Base-by-base conservation (phyloP, 2,888 invertebrate species). In the Brachyptera putata region DNA sequence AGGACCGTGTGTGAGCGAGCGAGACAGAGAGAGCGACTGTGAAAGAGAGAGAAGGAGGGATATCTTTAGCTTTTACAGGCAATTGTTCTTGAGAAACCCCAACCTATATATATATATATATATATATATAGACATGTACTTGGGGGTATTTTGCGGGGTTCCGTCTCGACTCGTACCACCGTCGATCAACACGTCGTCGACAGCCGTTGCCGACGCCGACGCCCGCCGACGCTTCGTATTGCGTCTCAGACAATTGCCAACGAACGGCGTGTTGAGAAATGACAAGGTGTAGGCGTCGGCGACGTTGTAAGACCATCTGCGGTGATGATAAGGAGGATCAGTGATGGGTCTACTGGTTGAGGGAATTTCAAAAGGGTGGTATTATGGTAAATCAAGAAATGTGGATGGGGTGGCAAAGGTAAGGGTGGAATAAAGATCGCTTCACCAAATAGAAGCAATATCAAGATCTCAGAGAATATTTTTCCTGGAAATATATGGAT, bases 181-280 rank as follows among this genome's bases (percentile, higher is more conserved):
- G n/a, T 46, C 46, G 22, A 46, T 46, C 46, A 46, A 39, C 39
- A 11, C 34, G 34, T 30, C 34, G 34, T 5, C 34, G 34, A 30
- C 34, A 30, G 34, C 5, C 34, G 34, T 9, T 5, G 39, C 14
- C 46, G 24, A 21, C 46, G 46, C 24, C 46, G 46, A 9, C 46
- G 46, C 7, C 41, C 3, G 24, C 22, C 14, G 13, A 9, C 18
- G 43, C 18, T 16, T 14, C 18, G 43, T 14, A n/a, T 5, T 22
- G 46, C 46, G 46, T 46, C 46, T 21, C 22, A 46, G 46, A 46
- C 46, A 46, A 46, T 46, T 39, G 39, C 39, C 46, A 24, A 2
- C 5, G 46, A 46, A 18, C 46, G 46, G 22, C 43, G 13, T 21
- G 18, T 3, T 46, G 46, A 21, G 46, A 24, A 18, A 46, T 46